Evolutionary conservation across 2,888 invertebrate species (phyloP).

Genomic region (Pristionchus exspectatus): DNA sequence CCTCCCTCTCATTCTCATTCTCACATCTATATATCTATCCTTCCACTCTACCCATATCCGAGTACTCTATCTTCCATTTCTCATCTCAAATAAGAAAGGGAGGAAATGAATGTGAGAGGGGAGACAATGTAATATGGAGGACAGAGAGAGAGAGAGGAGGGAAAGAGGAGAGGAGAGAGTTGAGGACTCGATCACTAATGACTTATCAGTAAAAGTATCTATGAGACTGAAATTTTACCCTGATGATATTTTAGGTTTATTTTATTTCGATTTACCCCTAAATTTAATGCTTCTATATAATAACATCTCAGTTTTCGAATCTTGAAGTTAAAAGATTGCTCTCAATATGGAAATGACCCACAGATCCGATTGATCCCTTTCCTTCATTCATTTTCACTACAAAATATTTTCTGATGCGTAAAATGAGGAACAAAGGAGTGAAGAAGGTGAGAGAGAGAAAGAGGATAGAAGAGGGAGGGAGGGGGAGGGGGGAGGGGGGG

Average conservation of each 20-base stretch:
- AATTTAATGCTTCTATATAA: too few relatives aligned
- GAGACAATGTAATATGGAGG: not conserved
- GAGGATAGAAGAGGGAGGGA: not conserved
- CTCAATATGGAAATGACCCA: too few relatives aligned
- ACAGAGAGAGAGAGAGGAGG: not conserved
- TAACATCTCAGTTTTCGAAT: too few relatives aligned
- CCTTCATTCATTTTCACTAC: not conserved
- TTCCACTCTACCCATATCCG: not conserved
- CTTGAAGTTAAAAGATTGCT: too few relatives aligned
- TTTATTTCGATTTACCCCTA: too few relatives aligned
- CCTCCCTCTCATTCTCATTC: not conserved
- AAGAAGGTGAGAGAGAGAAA: slow-evolving; percentile 8
- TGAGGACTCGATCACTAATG: too few relatives aligned
- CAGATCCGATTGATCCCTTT: too few relatives aligned
- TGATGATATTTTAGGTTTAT: too few relatives aligned
- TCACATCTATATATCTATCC: not conserved
- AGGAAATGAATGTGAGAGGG: not conserved
- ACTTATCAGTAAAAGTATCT: too few relatives aligned
- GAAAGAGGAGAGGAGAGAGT: not conserved
- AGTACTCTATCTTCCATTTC: not conserved
- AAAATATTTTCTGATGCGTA: not conserved
- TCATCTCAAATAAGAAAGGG: slow-evolving; percentile 18
- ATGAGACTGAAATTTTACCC: too few relatives aligned
- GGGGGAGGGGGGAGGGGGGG: not conserved
- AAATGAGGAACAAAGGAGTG: not conserved